Base-by-base conservation (phyloP, 2,113 vertebrate species). In the Montifringilla adamsi region DNA sequence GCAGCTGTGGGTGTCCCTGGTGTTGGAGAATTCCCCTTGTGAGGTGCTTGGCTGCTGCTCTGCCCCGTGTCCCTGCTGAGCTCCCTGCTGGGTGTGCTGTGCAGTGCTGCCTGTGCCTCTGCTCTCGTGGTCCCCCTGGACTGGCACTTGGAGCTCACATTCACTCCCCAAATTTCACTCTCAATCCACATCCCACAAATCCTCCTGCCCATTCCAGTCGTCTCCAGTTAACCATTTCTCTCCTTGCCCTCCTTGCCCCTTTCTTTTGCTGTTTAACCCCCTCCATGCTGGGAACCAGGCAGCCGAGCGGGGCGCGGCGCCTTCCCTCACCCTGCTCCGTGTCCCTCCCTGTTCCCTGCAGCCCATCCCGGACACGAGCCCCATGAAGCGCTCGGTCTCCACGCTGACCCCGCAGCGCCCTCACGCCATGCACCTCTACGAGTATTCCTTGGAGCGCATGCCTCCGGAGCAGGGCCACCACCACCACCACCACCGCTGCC, bases 351-450 rank as follows among this genome's bases (percentile, higher is more conserved):
- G 79, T 96, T 58, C 79, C 84, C 86, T 9, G 63, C 96, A 99
- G 99, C 97, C 98, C 22, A 98, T 98, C 82, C 97, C 99, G 1
- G 98, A 99, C 62, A 97, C 97, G 49, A 99, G 99, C 84, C 98
- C 98, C 28, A 99, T 99, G 99, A 99, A 98, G 87, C 98, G 98
- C 55, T 99, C 99, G 0, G 97, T 98, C 56, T 99, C 99, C 97
- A 99, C 98, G 0, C 97, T 99, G 97, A 94, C 98, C 9, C 98
- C 99, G 4, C 99, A 98, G 97, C 98, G 98, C 5, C 96, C 98
- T 37, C 98, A 97, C 1, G 96, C 98, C 97, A 97, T 98, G 59
- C 98, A 98, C 56, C 96, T 98, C 63, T 98, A 97, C 2, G 98
- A 98, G 44, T 98, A 98, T n/a, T 96, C 97, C 87, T 49, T 98